These are phyloP conservation scores for Chiloscyllium plagiosum DNA, from an alignment of 2,113 vertebrate genomes.

Conservation along the genomic window DNA sequence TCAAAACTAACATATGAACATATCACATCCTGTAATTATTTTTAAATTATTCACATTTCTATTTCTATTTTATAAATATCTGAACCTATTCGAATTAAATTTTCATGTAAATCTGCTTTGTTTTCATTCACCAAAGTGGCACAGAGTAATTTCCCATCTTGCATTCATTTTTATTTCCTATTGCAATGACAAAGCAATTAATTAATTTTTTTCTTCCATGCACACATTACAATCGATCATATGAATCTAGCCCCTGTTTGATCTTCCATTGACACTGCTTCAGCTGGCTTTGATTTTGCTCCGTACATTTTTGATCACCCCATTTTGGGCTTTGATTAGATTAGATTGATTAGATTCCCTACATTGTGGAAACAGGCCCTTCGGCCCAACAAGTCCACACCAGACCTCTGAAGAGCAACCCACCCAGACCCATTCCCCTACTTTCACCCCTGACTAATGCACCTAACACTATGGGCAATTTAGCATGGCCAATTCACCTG, in stretches of 20 bases:
- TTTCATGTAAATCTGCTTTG: neutral
- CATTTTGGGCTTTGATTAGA: neutral
- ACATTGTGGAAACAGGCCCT: too few species aligned
- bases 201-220: neutral
- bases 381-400: too few species aligned
- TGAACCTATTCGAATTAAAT: neutral
- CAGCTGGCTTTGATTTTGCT: neutral
- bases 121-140: neutral
- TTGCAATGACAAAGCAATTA: neutral
- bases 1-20: neutral
- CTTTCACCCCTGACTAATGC: too few species aligned
- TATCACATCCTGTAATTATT: neutral
- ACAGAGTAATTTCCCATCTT: neutral
- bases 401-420: too few species aligned
- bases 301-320: neutral
- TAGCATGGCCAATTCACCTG: too few species aligned
- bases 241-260: neutral
- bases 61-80: neutral
- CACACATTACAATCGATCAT: neutral
- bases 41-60: neutral
- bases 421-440: too few species aligned
- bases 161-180: neutral
- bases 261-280: neutral
- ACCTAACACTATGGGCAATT: too few species aligned
- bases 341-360: too few species aligned